phyloP scores from a whole-genome alignment of 1,140 invertebrate genomes.

The Brachionus asplanchnoidis region DNA sequence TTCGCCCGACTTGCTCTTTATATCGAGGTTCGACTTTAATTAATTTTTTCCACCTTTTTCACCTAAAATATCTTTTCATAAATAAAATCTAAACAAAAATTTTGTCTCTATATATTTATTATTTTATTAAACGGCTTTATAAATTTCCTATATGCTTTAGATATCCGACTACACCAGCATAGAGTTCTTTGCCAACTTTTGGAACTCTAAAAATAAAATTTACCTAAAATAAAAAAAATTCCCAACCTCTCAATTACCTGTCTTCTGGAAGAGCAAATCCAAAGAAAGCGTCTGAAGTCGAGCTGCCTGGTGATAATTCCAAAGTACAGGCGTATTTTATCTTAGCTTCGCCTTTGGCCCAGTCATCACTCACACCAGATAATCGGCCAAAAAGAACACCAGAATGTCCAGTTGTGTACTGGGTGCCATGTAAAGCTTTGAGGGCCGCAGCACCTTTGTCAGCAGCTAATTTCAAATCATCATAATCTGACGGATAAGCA shows the following conservation, averaged over 20 bases:
- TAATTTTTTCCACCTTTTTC: no score
- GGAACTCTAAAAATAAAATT: background rate
- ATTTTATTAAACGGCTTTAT: background rate
- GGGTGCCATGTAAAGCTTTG: background rate
- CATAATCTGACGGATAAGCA: conserved; percentile 2
- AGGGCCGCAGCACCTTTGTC: conserved; percentile 9
- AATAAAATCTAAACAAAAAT: background rate
- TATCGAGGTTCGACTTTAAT: no score
- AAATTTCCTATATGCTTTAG: conserved; percentile 1
- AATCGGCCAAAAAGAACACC: conserved; percentile 17
- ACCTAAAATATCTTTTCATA: no score
- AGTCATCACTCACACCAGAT: conserved; percentile 49
- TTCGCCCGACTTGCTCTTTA: no score
- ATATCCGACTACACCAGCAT: conserved; percentile 18
- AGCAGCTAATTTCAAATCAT: background rate
- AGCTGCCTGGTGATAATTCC: conserved; percentile 48
- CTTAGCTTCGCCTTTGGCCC: conserved; percentile 50
- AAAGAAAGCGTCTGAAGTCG: background rate
- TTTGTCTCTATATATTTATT: background rate
- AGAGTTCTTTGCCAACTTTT: conserved; percentile 19
- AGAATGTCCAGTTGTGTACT: conserved; percentile 29
- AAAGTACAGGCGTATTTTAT: conserved; percentile 57
- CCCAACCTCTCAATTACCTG: background rate
- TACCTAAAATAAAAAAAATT: background rate
- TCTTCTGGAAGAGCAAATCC: conserved; percentile 35